These are phyloP conservation scores for Aeoliscus strigatus DNA, from an alignment of 2,797 vertebrate species.

Conservation along the genomic window DNA sequence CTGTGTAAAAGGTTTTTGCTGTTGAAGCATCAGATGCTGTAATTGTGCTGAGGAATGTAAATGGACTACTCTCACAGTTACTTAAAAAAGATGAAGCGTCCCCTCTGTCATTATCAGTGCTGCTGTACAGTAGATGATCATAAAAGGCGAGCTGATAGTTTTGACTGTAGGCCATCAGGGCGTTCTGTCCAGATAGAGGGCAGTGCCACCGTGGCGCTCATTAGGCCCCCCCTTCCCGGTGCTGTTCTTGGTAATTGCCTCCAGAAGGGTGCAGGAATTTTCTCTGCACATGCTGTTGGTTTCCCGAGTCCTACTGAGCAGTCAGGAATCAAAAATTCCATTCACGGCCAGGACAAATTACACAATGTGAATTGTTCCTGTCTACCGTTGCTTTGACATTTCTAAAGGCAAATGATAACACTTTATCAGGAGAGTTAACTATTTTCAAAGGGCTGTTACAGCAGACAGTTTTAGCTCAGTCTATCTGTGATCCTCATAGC, in stretches of 20 bases:
- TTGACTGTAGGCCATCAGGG: constrained; percentile 54
- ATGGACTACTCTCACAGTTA: constrained; percentile 21
- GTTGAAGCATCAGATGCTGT: too few species aligned
- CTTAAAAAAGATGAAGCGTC: constrained; percentile 37
- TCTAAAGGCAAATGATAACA: constrained; percentile 59
- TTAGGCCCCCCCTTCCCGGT: constrained; percentile 51
- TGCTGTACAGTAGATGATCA: constrained; percentile 55
- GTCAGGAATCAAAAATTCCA: constrained; percentile 63
- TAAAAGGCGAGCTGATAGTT: constrained; percentile 67
- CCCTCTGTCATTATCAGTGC: constrained; percentile 50
- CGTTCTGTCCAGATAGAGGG: constrained; percentile 53
- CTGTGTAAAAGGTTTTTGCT: too few species aligned
- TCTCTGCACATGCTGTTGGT: constrained; percentile 67
- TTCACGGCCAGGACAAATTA: constrained; percentile 47
- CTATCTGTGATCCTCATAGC: constrained; percentile 60
- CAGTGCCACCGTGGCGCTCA: constrained; percentile 57
- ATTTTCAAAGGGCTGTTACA: constrained; percentile 50
- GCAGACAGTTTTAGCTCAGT: constrained; percentile 42
- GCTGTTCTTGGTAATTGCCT: constrained; percentile 63
- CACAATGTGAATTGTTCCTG: constrained; percentile 42
- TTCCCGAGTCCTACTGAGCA: constrained; percentile 61
- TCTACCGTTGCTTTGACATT: constrained; percentile 58
- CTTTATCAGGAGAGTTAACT: constrained; percentile 56
- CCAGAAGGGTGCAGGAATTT: constrained; percentile 70
- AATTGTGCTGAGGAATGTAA: constrained; percentile 56